Base-by-base conservation (phyloP, 2,888 invertebrate species). In the Harpalus rufipes region DNA sequence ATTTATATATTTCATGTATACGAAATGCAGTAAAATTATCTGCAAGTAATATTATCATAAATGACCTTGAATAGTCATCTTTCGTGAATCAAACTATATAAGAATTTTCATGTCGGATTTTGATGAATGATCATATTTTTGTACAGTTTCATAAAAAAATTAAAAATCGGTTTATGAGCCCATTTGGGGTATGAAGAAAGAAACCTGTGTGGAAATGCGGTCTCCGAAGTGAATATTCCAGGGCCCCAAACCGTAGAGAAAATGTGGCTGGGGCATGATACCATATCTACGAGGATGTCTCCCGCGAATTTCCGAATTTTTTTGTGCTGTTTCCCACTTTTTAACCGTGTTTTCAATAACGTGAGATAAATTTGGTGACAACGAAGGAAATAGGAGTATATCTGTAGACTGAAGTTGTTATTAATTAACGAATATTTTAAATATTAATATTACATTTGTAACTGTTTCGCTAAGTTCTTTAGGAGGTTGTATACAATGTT, bases 181-280 rank as follows among this genome's bases (percentile, higher is more conserved):
- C 21, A 21, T 32, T 32, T 32, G 32, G 32, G 3, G 5, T 32
- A 32, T 3, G 32, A 32, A 32, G 3, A 32, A 32, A 32, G 32
- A 16, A 74, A 90, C 89, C 88, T 92, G 92, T 0, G 92, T 87
- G 0, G 92, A 92, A 82, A 89, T 90, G 85, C 90, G 90, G 85
- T 92, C 91, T 0, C 92, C 92, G 4, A 90, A 89, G 25, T 91
- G 89, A 7, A 92, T 89, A 16, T 90, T 89, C 92, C 92, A 92
- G 0, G 92, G 92, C 0, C 93, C 93, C 25, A 93, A 88, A 0
- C 92, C 93, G 84, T 91, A 89, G 0, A 92, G 87, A 86, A 93
- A 92, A 86, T 92, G 90, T 0, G 92, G 90, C 32, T 91, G 90
- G 0, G 92, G 90, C 0, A 90, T 87, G 7, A 93, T 88, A 0